Conservation (phyloP, 2,113 vertebrate species). For the Hemibagrus wyckioides region DNA sequence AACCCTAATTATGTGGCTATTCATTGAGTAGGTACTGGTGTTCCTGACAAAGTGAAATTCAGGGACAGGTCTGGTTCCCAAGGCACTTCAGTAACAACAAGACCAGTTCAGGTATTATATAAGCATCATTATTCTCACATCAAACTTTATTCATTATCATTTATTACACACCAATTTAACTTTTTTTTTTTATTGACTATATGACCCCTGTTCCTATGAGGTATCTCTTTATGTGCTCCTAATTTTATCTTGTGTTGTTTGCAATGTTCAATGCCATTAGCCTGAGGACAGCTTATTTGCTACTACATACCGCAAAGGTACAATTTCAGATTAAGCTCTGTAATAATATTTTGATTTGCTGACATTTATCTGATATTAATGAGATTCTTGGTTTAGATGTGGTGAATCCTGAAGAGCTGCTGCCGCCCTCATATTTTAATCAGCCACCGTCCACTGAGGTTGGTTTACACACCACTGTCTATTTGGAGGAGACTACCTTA, state of each 20-base stretch:
- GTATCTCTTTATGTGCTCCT: background rate
- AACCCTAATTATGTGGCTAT: background rate
- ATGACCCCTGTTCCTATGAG: background rate
- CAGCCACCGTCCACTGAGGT: background rate
- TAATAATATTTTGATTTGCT: background rate
- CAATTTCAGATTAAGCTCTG: background rate
- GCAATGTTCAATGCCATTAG: background rate
- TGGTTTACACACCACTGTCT: background rate
- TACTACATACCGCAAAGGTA: background rate
- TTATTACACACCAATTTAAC: background rate
- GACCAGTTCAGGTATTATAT: slow-evolving; percentile 23
- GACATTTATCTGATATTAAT: background rate
- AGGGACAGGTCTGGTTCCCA: background rate
- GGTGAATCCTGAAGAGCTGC: background rate
- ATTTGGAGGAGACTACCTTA: background rate
- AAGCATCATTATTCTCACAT: background rate
- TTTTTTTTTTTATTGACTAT: background rate
- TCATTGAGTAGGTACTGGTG: background rate
- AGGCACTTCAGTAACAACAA: background rate
- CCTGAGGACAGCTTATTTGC: background rate
- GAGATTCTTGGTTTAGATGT: background rate
- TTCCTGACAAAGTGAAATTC: slow-evolving; percentile 12
- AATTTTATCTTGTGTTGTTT: slow-evolving; percentile 12
- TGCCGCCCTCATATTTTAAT: background rate
- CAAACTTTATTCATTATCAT: background rate